Evolutionary conservation across 2,888 invertebrate genomes (phyloP).

Genomic region (Hirtodrosophila duncani): DNA sequence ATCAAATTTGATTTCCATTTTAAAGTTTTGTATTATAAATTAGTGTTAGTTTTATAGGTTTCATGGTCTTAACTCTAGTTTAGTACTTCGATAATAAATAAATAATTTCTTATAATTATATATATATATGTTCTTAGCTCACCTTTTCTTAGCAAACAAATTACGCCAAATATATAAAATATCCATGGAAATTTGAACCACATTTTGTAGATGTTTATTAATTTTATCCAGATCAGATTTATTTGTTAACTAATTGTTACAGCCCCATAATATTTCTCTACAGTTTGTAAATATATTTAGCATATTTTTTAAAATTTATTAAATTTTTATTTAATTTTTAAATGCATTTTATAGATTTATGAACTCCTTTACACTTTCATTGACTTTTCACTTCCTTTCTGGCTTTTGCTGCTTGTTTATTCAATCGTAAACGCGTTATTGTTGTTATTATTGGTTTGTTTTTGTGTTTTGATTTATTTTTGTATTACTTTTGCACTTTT

Average conservation of each 20-base stretch:
- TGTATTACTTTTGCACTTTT: constrained; percentile 3
- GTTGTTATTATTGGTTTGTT: constrained; percentile 2
- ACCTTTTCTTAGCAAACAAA: constrained; percentile 40
- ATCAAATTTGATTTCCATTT: too few relatives aligned
- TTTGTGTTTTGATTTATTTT: constrained; percentile 5
- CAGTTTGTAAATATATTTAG: too few relatives aligned
- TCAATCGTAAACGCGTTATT: too few relatives aligned
- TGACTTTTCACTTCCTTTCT: too few relatives aligned
- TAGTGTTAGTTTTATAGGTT: too few relatives aligned
- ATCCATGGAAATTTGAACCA: constrained; percentile 46
- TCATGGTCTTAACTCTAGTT: too few relatives aligned
- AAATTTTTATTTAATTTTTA: neutral
- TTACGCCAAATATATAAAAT: constrained; percentile 28
- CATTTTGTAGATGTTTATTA: constrained; percentile 38
- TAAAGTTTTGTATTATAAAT: too few relatives aligned
- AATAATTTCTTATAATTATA: too few relatives aligned
- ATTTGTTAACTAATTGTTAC: constrained; percentile 19
- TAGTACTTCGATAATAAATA: too few relatives aligned
- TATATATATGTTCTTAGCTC: too few relatives aligned
- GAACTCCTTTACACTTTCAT: constrained; percentile 8
- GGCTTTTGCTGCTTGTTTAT: too few relatives aligned
- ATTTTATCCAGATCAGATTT: neutral
- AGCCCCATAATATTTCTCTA: constrained; percentile 22
- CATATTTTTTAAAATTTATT: too few relatives aligned
- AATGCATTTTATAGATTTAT: neutral